A percentile compares a stretch with the other conserved stretches of the same genome.
These are phyloP conservation scores for Fregata magnificens DNA, from an alignment of 2,113 vertebrate species.

Conservation along the genomic window DNA sequence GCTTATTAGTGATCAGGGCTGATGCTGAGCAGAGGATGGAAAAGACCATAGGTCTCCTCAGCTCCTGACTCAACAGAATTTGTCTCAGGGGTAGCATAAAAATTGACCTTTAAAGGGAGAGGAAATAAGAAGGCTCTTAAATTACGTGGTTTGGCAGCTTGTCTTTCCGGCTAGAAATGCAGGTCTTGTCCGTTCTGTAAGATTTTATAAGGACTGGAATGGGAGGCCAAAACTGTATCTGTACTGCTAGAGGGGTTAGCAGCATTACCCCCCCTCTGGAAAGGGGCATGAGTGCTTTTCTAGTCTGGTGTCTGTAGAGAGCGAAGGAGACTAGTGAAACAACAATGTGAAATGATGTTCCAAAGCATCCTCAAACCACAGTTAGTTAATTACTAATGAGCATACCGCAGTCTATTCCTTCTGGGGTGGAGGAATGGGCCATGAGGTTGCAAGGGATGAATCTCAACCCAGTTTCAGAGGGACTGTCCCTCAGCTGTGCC, in stretches of 20 bases:
- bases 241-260: not conserved
- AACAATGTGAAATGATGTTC: not conserved
- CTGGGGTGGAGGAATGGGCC: not conserved
- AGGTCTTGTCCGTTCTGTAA: not conserved
- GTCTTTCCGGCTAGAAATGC: not conserved
- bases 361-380: not conserved
- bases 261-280: not conserved
- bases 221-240: not conserved
- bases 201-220: not conserved
- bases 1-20: not conserved
- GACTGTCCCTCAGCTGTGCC: not conserved
- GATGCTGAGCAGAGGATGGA: not conserved
- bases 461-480: not conserved
- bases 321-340: not conserved
- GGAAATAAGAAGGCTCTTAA: not conserved
- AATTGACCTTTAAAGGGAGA: slow-evolving; percentile 1
- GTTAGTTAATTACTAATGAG: not conserved
- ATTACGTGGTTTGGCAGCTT: not conserved
- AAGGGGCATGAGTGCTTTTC: not conserved
- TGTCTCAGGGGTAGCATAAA: not conserved
- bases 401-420: not conserved
- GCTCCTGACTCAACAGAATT: not conserved
- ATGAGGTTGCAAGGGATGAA: not conserved
- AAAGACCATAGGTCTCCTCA: not conserved
- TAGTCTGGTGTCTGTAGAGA: not conserved